Base-by-base conservation (phyloP, 2,797 vertebrate genomes). In the Synaphobranchus kaupii region DNA sequence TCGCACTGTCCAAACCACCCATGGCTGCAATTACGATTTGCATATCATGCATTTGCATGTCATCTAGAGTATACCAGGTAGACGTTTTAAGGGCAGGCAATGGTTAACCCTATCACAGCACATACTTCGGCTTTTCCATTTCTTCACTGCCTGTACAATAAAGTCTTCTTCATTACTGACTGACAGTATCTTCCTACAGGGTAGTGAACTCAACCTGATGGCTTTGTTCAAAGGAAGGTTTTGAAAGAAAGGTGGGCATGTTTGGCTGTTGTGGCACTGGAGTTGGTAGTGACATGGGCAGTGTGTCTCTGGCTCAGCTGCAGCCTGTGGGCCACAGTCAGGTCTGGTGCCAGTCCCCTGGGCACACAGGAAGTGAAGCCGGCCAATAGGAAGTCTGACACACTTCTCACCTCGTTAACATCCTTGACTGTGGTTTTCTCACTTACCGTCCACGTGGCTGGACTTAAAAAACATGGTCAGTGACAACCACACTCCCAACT, bases 361-460 rank as follows among this genome's bases (percentile, higher is more conserved):
- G 56, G 3, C 34, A 13, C 25, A 63, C n/a, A 25, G 85, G n/a
- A 86, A 60, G 22, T 85, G 4, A 60, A 34, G 68, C n/a, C 83
- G 84, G 31, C 84, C 80, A 87, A 68, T 82, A 90, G 83, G 76
- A 90, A 81, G 86, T 47, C 73, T 6, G 71, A 63, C 68, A 78
- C 87, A 73, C 78, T 47, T 50, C 15, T 76, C 47, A 50, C 78
- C 44, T 48, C 47, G 44, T 81, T 50, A 81, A 81, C 47, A 25
- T 22, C 44, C 71, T 20, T 50, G 39, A 4, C 20, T 81, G 22
- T n/a, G 25, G 8, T 22, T 13, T 50, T 81, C 44, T 12, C 34
- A 22, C 78, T 81, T 81, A 0, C 22, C 20, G 9, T 15, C 76
- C 12, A 10, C 20, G 1, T 12, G n/a, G 47, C 39, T 3, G 44